These are phyloP conservation scores for Stegodyphus mimosarum DNA, from an alignment of 1,140 invertebrate genomes.

Conservation along the genomic window DNA sequence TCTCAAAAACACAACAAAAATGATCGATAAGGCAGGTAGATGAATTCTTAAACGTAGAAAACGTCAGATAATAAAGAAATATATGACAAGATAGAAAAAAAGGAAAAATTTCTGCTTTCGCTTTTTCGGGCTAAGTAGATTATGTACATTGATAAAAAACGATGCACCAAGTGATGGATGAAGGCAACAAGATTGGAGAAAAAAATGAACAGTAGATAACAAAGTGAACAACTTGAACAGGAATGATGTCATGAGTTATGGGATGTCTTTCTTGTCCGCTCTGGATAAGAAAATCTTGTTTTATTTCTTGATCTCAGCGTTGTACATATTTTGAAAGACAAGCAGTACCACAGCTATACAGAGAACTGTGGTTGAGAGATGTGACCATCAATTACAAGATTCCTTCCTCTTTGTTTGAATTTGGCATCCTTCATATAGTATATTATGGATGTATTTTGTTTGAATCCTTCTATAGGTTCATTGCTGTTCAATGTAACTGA, in stretches of 20 bases:
- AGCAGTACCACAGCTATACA: too few species aligned
- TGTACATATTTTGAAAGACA: too few species aligned
- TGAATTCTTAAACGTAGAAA: slow-evolving; percentile 59
- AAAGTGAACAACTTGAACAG: slow-evolving; percentile 57
- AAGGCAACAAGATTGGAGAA: slow-evolving; percentile 33
- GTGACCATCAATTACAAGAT: too few species aligned
- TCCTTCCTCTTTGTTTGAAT: too few species aligned
- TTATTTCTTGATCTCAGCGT: not conserved
- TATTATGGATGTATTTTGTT: too few species aligned
- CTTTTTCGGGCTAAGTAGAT: slow-evolving; percentile 52
- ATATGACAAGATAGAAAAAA: slow-evolving; percentile 32
- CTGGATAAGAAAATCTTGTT: not conserved
- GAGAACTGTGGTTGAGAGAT: too few species aligned
- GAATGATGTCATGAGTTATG: slow-evolving; percentile 57
- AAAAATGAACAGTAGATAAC: slow-evolving; percentile 39
- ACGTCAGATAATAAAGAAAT: slow-evolving; percentile 61
- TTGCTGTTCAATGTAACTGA: too few species aligned
- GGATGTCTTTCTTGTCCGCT: slow-evolving; percentile 28
- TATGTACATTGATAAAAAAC: slow-evolving; percentile 60
- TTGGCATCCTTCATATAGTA: too few species aligned
- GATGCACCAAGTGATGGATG: slow-evolving; percentile 42
- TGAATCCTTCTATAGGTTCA: too few species aligned
- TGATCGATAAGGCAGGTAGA: slow-evolving; percentile 57
- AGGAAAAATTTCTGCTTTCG: slow-evolving; percentile 30
- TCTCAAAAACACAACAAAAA: slow-evolving; percentile 19